Evolutionary conservation across 2,797 vertebrate genomes (phyloP).

Genomic region (Schizopygopsis pylzovi): DNA sequence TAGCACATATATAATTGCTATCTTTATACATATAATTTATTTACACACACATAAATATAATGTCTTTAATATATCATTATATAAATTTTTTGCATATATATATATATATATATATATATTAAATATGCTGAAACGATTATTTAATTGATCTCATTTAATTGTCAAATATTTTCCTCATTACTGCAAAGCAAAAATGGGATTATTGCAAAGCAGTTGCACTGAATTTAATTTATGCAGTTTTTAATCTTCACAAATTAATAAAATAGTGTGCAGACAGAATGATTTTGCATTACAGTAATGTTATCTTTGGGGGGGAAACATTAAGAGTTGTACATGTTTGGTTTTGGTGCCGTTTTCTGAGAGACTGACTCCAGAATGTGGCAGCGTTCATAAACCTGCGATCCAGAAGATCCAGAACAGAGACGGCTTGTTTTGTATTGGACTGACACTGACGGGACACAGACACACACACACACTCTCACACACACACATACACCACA

Average conservation of each 20-base stretch:
- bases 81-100: too few relatives aligned
- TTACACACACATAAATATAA: too few relatives aligned
- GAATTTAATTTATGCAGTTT: background rate
- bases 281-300: background rate
- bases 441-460: too few relatives aligned
- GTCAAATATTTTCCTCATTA: background rate
- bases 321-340: background rate
- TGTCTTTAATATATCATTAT: too few relatives aligned
- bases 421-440: too few relatives aligned
- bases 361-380: slow-evolving; percentile 50
- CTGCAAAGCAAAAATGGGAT: background rate
- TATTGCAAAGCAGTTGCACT: background rate
- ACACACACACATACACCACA: too few relatives aligned
- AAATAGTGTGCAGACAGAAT: background rate
- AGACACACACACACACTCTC: too few relatives aligned
- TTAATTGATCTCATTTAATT: background rate
- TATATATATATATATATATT: too few relatives aligned
- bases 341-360: background rate
- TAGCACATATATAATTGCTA: too few relatives aligned
- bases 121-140: background rate
- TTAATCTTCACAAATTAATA: background rate
- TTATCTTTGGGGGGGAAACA: too few relatives aligned
- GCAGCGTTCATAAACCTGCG: background rate
- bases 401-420: too few relatives aligned
- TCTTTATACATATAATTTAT: too few relatives aligned